Conservation (phyloP, 2,888 invertebrate genomes). For the Graphium colonna region DNA sequence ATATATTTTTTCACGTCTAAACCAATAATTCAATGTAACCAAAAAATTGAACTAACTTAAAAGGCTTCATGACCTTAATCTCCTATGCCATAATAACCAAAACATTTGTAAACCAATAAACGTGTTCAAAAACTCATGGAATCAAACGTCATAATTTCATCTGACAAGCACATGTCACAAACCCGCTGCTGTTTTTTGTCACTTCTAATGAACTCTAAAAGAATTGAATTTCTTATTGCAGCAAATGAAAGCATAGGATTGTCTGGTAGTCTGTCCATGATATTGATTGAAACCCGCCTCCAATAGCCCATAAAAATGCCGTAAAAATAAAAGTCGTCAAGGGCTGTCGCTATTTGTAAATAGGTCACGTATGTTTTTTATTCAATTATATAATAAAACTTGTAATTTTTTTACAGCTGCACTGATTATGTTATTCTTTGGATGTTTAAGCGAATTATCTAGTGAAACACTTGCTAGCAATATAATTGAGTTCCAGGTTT, state of each 20-base stretch:
- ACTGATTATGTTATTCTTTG: no score
- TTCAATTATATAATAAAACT: background rate
- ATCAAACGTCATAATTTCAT: constrained; percentile 2
- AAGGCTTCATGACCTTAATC: background rate
- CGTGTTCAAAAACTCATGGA: background rate
- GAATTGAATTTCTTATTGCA: background rate
- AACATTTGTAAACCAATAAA: background rate
- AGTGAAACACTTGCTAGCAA: no score
- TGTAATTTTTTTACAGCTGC: no score
- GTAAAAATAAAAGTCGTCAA: background rate
- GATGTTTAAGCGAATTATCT: no score
- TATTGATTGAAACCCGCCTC: constrained; percentile 4
- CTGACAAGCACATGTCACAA: constrained; percentile 13
- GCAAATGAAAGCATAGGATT: background rate
- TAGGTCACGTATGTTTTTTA: background rate
- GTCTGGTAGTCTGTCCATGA: background rate
- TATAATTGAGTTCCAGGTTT: no score
- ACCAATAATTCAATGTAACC: no score
- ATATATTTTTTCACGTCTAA: no score
- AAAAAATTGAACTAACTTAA: no score
- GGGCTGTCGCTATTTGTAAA: constrained; percentile 3
- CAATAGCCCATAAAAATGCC: constrained; percentile 9
- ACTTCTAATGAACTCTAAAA: background rate
- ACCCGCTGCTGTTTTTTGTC: constrained; percentile 1
- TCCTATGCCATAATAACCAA: background rate